phyloP scores from a whole-genome alignment of 2,888 invertebrate genomes.

The Erpobdella octoculata region DNA sequence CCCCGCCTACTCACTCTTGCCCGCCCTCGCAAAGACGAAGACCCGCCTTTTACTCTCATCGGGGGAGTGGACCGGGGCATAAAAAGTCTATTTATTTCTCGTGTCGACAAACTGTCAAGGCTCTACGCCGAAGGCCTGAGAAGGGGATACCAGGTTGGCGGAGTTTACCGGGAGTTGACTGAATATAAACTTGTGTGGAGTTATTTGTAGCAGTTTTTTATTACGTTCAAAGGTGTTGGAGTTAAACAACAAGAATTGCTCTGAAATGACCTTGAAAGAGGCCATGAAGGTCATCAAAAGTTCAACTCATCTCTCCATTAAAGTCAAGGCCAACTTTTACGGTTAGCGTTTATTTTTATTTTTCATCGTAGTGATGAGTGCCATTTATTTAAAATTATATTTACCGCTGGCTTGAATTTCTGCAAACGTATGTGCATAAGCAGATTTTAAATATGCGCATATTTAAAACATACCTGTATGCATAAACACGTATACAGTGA shows the following conservation, averaged over 20 bases:
- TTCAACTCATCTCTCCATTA: slow-evolving; percentile 17
- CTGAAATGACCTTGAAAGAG: background rate
- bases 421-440: no score
- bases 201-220: no score
- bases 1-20: slow-evolving; percentile 11
- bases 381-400: no score
- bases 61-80: slow-evolving; percentile 5
- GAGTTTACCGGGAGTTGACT: no score
- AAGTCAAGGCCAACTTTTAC: slow-evolving; percentile 20
- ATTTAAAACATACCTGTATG: no score
- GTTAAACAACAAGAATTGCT: background rate
- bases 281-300: background rate
- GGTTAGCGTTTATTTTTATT: no score
- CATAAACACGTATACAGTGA: no score
- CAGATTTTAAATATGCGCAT: no score
- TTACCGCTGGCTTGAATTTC: no score
- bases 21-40: slow-evolving; percentile 7
- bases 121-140: background rate
- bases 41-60: background rate
- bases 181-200: no score
- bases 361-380: no score
- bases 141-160: slow-evolving; percentile 16
- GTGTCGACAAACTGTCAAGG: background rate
- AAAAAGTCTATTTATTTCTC: slow-evolving; percentile 2
- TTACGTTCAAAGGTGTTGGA: slow-evolving; percentile 17